Base-by-base conservation (phyloP, 2,888 invertebrate genomes). In the Latrodectus elegans region DNA sequence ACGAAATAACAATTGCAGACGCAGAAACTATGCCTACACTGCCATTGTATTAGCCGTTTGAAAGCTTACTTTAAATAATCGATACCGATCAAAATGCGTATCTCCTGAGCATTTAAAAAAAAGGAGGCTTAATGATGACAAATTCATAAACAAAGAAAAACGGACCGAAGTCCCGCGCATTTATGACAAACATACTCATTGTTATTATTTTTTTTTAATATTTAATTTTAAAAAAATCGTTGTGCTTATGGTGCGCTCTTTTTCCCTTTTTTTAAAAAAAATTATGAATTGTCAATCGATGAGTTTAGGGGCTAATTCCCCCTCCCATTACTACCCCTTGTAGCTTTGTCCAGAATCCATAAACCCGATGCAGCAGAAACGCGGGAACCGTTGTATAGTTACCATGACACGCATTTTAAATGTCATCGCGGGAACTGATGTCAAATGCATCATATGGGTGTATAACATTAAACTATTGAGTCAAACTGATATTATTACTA, bases 1-100 rank as follows among this genome's bases (percentile, higher is more conserved):
- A 9, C 9, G n/a, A 64, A 75, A 60, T 64, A 75, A 65, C 64
- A 75, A 64, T 64, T 73, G 17, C 17, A 53, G 67, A 60, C 60
- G 11, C 15, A 60, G 60, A 83, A 80, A 81, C 72, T 76, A 73
- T 64, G 72, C 64, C 51, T 77, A 72, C 72, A 87, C 86, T 73
- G 81, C 81, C 86, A 87, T 87, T 87, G 86, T 87, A 81, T 82
- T 81, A 81, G 76, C 70, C 77, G 77, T 87, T 81, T 80, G 77
- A 87, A 87, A 87, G 86, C 86, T 87, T 87, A 87, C 76, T 87
- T 87, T 87, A 81, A 87, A 87, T 87, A 87, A 87, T 87, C 86
- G 86, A 87, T 87, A 87, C 86, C 81, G 86, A 87, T 87, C 86
- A 87, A 87, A 87, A 87, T 87, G 86, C 86, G 86, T 87, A 87